These are phyloP conservation scores for Gymnoscopelus microlampas DNA, from an alignment of 2,797 vertebrate genomes.

Conservation along the genomic window DNA sequence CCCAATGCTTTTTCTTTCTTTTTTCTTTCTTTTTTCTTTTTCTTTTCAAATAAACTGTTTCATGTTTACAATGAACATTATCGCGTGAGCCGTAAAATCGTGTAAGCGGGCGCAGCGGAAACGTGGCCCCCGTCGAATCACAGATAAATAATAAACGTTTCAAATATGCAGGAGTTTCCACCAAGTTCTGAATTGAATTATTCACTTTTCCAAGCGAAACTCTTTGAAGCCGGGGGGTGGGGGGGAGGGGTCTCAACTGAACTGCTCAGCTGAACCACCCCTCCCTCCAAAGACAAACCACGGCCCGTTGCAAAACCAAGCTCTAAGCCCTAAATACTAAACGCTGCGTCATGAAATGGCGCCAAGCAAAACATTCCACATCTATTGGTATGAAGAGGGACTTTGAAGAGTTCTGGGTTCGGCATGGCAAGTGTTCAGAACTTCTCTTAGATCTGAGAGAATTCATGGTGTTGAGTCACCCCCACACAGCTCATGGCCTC, in stretches of 20 bases:
- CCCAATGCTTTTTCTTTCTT: conserved; percentile 5
- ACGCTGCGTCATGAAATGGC: conserved; percentile 14
- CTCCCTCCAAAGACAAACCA: conserved; percentile 38
- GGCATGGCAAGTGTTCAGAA: conserved; percentile 38
- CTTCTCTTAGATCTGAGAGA: conserved; percentile 54
- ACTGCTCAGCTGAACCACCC: conserved; percentile 30
- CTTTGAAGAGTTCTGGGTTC: conserved; percentile 43
- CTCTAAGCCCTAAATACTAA: conserved; percentile 36
- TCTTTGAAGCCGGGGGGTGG: conserved; percentile 28
- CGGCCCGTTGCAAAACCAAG: conserved; percentile 38
- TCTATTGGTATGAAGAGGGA: conserved; percentile 41
- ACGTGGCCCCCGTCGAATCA: conserved; percentile 24
- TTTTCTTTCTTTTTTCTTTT: neutral
- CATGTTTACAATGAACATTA: conserved; percentile 31
- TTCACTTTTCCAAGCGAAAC: conserved; percentile 38
- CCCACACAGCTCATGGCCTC: conserved; percentile 35
- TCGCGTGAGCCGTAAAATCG: conserved; percentile 34
- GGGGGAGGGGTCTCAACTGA: conserved; percentile 25
- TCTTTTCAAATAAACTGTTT: conserved; percentile 20
- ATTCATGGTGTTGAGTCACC: conserved; percentile 59
- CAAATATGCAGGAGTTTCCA: conserved; percentile 43
- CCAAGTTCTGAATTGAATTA: conserved; percentile 41
- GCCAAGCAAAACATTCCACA: conserved; percentile 65
- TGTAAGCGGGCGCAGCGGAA: conserved; percentile 21
- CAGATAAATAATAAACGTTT: conserved; percentile 40